These are phyloP conservation scores for Petrolisthes cinctipes DNA, from an alignment of 2,888 invertebrate genomes.

Conservation along the genomic window DNA sequence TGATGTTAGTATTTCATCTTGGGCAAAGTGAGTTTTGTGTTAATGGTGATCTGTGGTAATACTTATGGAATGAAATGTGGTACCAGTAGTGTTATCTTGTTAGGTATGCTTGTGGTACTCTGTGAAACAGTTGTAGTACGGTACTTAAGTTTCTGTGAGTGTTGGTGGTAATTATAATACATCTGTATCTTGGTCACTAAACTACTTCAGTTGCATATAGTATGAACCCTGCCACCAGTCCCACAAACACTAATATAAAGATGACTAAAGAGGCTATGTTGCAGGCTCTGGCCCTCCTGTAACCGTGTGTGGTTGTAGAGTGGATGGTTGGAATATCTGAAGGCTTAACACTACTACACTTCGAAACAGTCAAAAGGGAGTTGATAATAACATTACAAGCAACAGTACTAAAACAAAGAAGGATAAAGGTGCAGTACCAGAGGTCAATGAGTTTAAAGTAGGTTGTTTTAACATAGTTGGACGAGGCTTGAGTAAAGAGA, in stretches of 20 bases:
- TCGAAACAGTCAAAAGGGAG: background rate
- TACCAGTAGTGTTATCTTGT: too few species aligned
- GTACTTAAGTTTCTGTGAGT: too few species aligned
- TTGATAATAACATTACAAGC: conserved; percentile 20
- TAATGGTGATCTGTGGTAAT: too few species aligned
- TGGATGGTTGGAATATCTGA: too few species aligned
- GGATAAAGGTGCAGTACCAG: conserved; percentile 35
- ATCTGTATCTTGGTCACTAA: background rate
- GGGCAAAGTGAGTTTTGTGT: too few species aligned
- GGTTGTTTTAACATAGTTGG: conserved; percentile 33
- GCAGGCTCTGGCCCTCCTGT: background rate
- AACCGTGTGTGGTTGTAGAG: background rate
- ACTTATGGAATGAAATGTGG: too few species aligned
- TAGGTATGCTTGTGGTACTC: too few species aligned
- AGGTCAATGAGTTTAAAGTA: conserved; percentile 50
- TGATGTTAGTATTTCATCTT: too few species aligned
- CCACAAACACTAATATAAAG: background rate
- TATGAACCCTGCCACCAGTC: background rate
- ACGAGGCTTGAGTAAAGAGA: conserved; percentile 45
- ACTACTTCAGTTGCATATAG: background rate
- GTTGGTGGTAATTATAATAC: too few species aligned
- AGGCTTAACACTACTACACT: background rate
- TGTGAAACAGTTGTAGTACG: too few species aligned
- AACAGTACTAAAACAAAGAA: conserved; percentile 34
- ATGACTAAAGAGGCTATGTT: background rate